These are phyloP conservation scores for Damaliscus lunatus DNA, from an alignment of 2,113 vertebrate species.

Conservation along the genomic window DNA sequence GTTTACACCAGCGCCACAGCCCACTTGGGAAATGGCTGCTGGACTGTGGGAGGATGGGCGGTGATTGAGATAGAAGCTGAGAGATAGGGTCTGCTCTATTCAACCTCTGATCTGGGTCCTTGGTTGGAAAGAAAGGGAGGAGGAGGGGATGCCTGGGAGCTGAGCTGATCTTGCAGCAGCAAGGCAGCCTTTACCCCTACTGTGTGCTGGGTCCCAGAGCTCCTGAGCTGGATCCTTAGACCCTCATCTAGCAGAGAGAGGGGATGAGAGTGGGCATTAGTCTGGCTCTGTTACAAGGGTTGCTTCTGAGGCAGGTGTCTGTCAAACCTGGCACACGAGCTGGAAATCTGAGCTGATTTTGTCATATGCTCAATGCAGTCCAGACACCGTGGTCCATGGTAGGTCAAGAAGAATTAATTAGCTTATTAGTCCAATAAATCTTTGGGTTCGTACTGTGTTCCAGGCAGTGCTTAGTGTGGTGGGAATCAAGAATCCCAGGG, in stretches of 20 bases:
- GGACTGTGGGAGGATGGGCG: not conserved
- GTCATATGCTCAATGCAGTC: not conserved
- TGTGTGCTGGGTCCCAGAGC: not conserved
- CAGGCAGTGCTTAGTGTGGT: not conserved
- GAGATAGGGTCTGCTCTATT: not conserved
- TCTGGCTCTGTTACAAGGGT: not conserved
- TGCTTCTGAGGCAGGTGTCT: not conserved
- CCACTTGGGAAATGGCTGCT: conserved; percentile 1
- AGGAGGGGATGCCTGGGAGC: not conserved
- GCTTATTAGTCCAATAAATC: not conserved
- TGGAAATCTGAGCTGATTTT: not conserved
- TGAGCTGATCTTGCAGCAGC: not conserved
- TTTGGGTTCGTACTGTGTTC: not conserved
- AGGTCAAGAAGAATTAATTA: not conserved
- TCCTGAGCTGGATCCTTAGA: not conserved
- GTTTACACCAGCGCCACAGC: conserved; percentile 29
- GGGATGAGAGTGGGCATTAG: not conserved
- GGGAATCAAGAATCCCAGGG: not conserved
- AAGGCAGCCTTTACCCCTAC: not conserved
- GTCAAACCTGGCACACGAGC: not conserved
- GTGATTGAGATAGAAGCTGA: not conserved
- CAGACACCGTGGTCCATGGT: not conserved
- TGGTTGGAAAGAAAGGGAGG: not conserved
- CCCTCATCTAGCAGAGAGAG: not conserved
- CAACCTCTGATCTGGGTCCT: not conserved